Percentiles rank a stretch among this genome's conserved stretches.
Conservation (phyloP, 2,113 vertebrate species). For the Silurus meridionalis region DNA sequence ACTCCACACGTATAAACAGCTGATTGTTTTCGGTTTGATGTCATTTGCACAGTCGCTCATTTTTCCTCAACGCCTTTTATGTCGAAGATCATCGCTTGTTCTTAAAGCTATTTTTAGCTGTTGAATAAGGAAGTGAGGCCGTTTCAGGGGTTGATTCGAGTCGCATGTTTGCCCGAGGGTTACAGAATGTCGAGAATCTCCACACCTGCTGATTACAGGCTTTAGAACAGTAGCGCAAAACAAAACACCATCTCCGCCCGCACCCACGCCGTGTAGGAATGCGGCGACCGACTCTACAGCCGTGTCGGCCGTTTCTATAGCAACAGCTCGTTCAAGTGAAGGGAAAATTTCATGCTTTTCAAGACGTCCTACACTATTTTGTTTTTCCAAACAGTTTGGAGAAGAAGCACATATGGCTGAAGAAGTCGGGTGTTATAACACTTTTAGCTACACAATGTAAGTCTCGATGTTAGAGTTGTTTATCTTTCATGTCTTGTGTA, state of each 20-base stretch:
- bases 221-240: neutral
- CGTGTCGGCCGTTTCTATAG: neutral
- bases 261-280: neutral
- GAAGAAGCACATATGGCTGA: no score
- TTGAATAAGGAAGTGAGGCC: neutral
- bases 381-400: no score
- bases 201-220: neutral
- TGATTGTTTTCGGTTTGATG: neutral
- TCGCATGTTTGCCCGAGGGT: neutral
- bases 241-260: neutral
- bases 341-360: no score
- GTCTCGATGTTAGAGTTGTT: neutral
- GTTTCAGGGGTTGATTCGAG: neutral
- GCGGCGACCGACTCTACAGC: no score
- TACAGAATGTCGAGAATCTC: neutral
- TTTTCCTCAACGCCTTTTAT: neutral
- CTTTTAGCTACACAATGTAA: no score
- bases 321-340: neutral
- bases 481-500: constrained; percentile 22
- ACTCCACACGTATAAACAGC: no score
- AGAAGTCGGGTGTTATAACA: no score
- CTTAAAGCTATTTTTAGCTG: neutral
- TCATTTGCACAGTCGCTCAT: neutral
- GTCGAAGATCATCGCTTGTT: no score
- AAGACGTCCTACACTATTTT: no score